Base-by-base conservation (phyloP, 2,113 vertebrate species). In the Anarrhichthys ocellatus region DNA sequence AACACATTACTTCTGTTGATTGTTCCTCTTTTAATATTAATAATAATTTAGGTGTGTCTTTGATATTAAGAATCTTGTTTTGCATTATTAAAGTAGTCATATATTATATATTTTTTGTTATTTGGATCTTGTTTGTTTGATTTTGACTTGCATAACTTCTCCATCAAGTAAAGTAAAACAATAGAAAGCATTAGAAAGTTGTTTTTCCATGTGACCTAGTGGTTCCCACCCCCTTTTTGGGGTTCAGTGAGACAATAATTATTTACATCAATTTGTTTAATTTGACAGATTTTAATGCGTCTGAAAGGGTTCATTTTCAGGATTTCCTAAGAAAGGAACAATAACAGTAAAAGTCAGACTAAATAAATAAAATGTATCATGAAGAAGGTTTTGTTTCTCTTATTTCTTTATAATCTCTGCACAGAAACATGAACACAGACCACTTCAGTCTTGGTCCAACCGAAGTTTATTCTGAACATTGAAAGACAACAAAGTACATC, bases 401-500 rank as follows among this genome's bases (percentile, higher is more conserved):
- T 22, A 52, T 7, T 50, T 4, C 46, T 50, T 50, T 9, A 10
- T 11, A 9, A n/a, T 56, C 27, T 14, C 22, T 17, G 29, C 34
- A n/a, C 15, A 65, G 24, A 58, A 44, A 76, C 27, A 50, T 29
- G n/a, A 56, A 48, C 15, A 38, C 20, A 70, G n/a, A 38, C 22
- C 8, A 10, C 9, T 67, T 8, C 10, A 62, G 32, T 71, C 81
- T 95, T 94, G 94, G 94, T 94, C 94, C 94, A 94, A 93, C 88
- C 90, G 87, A 92, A 93, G 86, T 95, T 95, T 95, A 95, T 93
- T 95, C 91, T 91, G 84, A 95, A 95, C 94, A 94, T 88, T 92
- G 90, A 94, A 94, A 94, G 90, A 95, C 94, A 93, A 94, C 87
- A 87, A 92, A 82, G 40, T 92, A 95, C 92, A 94, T 90, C 88